A percentile compares a stretch with the other conserved stretches of the same genome.
phyloP scores from a whole-genome alignment of 2,888 invertebrate species.

The Melinopterus prodromus region DNA sequence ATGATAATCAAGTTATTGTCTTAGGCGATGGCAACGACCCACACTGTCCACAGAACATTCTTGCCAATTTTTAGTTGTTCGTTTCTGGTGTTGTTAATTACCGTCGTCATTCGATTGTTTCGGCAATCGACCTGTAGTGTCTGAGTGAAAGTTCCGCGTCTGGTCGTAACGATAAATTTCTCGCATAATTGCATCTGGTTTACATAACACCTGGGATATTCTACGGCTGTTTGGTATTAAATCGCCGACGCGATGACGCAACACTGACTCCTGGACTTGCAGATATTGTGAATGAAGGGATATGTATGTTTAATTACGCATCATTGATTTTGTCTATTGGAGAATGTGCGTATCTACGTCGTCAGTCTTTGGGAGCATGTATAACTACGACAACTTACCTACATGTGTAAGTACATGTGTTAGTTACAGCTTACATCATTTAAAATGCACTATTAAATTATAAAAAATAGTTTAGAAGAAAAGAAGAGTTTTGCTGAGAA shows the following conservation, averaged over 20 bases:
- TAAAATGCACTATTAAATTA: not conserved
- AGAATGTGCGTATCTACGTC: not conserved
- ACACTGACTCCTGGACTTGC: not conserved
- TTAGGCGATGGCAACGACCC: constrained; percentile 21
- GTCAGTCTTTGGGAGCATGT: not conserved
- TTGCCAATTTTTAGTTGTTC: not conserved
- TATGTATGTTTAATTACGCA: not conserved
- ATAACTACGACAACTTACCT: not conserved
- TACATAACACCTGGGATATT: constrained; percentile 16
- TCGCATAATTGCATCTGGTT: constrained; percentile 20
- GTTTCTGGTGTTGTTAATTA: not conserved
- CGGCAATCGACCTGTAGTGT: constrained; percentile 18
- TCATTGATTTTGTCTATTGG: not conserved
- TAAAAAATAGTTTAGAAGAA: not conserved
- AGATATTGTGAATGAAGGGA: not conserved
- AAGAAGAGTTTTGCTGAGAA: not conserved
- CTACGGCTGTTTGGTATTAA: not conserved
- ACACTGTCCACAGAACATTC: not conserved
- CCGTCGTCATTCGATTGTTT: constrained; percentile 13
- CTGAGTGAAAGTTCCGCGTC: constrained; percentile 23
- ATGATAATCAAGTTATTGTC: constrained; percentile 15
- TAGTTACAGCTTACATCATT: not conserved
- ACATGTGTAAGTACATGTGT: not conserved
- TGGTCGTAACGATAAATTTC: constrained; percentile 23
- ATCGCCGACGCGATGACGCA: not conserved